These are phyloP conservation scores for Petrocephalus sullivani DNA, from an alignment of 2,797 vertebrate species.

Conservation along the genomic window DNA sequence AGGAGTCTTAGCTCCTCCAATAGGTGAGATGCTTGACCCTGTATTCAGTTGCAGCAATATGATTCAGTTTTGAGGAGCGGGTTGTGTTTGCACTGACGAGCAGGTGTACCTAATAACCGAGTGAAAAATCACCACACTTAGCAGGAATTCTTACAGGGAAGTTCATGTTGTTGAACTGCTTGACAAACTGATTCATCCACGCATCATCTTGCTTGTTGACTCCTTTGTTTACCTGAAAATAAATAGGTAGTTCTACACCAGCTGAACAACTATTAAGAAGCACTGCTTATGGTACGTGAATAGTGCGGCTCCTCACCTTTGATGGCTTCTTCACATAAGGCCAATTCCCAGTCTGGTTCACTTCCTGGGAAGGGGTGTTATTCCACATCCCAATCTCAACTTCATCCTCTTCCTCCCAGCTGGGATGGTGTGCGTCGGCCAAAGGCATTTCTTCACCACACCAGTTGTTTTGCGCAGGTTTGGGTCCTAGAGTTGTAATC, in stretches of 20 bases:
- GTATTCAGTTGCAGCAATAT: neutral
- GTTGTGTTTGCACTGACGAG: neutral
- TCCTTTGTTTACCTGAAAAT: slow-evolving; percentile 80
- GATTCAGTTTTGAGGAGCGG: neutral
- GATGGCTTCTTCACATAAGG: slow-evolving; percentile 84
- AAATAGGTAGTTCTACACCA: slow-evolving; percentile 27
- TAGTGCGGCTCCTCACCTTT: slow-evolving; percentile 64
- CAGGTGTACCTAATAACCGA: neutral
- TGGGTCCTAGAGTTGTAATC: slow-evolving; percentile 66
- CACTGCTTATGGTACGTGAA: too few species aligned
- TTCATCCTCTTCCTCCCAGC: slow-evolving; percentile 78
- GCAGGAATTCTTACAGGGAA: slow-evolving; percentile 74
- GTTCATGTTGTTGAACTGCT: slow-evolving; percentile 89
- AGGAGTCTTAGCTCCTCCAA: neutral
- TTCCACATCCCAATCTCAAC: slow-evolving; percentile 95
- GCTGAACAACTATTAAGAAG: neutral
- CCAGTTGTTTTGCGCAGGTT: slow-evolving; percentile 98
- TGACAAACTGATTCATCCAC: slow-evolving; percentile 92
- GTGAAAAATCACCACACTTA: neutral
- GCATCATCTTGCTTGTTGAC: slow-evolving; percentile 88
- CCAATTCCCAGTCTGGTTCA: slow-evolving; percentile 78
- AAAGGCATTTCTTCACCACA: slow-evolving; percentile 76
- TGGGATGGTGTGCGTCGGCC: slow-evolving; percentile 58
- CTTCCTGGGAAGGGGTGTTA: slow-evolving; percentile 81
- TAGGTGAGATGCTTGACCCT: neutral